These are phyloP conservation scores for Rhamphomyia laevipes DNA, from an alignment of 2,888 invertebrate species.

Conservation along the genomic window DNA sequence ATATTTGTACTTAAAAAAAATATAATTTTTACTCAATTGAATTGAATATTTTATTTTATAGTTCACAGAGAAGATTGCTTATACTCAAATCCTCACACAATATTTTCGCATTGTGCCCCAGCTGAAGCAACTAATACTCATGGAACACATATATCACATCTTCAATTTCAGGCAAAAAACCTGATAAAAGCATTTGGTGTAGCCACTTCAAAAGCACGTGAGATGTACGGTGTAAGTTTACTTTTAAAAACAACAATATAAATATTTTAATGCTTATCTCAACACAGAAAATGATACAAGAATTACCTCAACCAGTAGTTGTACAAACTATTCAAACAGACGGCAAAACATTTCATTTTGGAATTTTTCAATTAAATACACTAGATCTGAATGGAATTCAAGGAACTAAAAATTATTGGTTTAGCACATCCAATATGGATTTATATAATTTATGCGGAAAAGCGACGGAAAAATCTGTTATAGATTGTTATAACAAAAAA, in stretches of 20 bases:
- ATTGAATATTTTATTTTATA: too few species aligned
- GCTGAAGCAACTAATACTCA: slow-evolving; percentile 55
- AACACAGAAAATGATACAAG: not conserved
- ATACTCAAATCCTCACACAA: slow-evolving; percentile 51
- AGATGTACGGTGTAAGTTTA: slow-evolving; percentile 46
- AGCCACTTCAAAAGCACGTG: slow-evolving; percentile 65
- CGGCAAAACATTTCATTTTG: slow-evolving; percentile 65
- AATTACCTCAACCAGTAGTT: slow-evolving; percentile 63
- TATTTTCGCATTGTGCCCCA: slow-evolving; percentile 57
- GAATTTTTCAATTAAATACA: slow-evolving; percentile 74
- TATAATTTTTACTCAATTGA: too few species aligned
- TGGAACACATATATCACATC: slow-evolving; percentile 51
- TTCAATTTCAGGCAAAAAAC: slow-evolving; percentile 57
- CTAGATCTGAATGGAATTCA: slow-evolving; percentile 49
- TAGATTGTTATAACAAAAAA: slow-evolving; percentile 46
- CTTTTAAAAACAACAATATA: slow-evolving; percentile 5
- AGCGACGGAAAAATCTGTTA: slow-evolving; percentile 48
- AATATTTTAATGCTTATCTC: not conserved
- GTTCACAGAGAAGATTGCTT: too few species aligned
- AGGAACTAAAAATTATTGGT: slow-evolving; percentile 67
- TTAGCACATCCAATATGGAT: slow-evolving; percentile 50
- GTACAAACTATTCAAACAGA: slow-evolving; percentile 76
- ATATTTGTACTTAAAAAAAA: too few species aligned
- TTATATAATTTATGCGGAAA: slow-evolving; percentile 56
- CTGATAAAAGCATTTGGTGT: slow-evolving; percentile 63